These are phyloP conservation scores for Melanotaenia duboulayi DNA, from an alignment of 2,113 vertebrate species.

Conservation along the genomic window DNA sequence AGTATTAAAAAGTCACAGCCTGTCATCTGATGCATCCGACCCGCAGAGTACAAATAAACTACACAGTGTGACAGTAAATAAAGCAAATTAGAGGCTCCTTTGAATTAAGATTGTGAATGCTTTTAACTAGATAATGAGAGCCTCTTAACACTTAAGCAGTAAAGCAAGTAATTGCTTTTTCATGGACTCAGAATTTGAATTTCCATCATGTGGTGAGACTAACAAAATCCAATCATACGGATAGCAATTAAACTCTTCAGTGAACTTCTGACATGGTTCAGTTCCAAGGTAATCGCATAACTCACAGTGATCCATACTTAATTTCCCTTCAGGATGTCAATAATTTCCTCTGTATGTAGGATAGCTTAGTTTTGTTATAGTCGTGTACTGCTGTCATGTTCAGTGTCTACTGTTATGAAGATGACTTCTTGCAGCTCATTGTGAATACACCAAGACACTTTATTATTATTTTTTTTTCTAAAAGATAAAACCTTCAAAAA, in stretches of 20 bases:
- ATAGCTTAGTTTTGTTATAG: slow-evolving; percentile 30
- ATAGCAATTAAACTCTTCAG: slow-evolving; percentile 80
- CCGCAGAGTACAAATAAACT: slow-evolving; percentile 27
- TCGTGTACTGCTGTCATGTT: slow-evolving; percentile 15
- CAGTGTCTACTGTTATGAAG: background rate
- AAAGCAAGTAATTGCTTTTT: slow-evolving; percentile 83
- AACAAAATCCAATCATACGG: slow-evolving; percentile 74
- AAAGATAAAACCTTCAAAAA: background rate
- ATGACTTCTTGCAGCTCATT: background rate
- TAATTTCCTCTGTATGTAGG: slow-evolving; percentile 41
- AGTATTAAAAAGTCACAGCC: slow-evolving; percentile 13
- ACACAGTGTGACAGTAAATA: slow-evolving; percentile 64
- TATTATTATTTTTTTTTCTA: background rate
- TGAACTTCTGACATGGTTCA: slow-evolving; percentile 74
- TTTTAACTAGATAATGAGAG: slow-evolving; percentile 76
- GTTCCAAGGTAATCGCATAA: slow-evolving; percentile 69
- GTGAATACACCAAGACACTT: background rate
- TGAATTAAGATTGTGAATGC: slow-evolving; percentile 63
- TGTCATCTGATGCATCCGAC: slow-evolving; percentile 10
- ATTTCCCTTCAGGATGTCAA: slow-evolving; percentile 50
- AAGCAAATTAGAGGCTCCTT: slow-evolving; percentile 63
- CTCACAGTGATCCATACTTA: slow-evolving; percentile 68
- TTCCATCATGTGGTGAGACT: slow-evolving; percentile 70
- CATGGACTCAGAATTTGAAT: slow-evolving; percentile 78
- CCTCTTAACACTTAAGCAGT: slow-evolving; percentile 75